Percentiles rank a stretch among this genome's conserved stretches.
phyloP scores from a whole-genome alignment of 2,888 invertebrate species.

The Acholoe squamosa region DNA sequence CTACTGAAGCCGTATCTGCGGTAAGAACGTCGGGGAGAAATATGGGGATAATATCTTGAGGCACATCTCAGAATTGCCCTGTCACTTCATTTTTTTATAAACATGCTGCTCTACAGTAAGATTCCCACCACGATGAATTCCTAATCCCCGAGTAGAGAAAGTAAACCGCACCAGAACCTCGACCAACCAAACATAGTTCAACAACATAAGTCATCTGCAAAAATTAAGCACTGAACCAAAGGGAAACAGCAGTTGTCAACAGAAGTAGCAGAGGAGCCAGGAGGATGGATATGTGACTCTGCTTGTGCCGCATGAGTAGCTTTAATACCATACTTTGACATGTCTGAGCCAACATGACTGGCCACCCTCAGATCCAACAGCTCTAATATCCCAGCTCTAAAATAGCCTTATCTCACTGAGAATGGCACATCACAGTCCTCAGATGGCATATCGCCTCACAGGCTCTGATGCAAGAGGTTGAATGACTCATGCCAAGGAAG shows the following conservation, averaged over 20 bases:
- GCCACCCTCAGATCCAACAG: not conserved
- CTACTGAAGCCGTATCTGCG: too few relatives aligned
- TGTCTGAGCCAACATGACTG: not conserved
- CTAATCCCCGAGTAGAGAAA: too few relatives aligned
- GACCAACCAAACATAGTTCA: too few relatives aligned
- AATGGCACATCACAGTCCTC: slow-evolving; percentile 11
- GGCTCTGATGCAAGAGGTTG: not conserved
- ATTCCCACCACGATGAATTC: too few relatives aligned
- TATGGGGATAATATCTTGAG: too few relatives aligned
- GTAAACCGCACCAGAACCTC: too few relatives aligned
- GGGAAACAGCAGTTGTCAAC: not conserved
- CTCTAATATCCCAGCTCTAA: not conserved
- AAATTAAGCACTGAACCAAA: not conserved
- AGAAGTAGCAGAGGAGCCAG: not conserved
- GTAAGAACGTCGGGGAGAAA: too few relatives aligned
- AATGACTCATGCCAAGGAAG: not conserved
- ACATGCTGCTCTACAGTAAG: too few relatives aligned
- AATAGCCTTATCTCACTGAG: not conserved
- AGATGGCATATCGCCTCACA: not conserved
- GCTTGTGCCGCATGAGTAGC: not conserved
- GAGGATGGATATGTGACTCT: not conserved
- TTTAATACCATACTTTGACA: not conserved
- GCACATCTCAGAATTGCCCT: too few relatives aligned
- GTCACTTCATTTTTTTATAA: too few relatives aligned
- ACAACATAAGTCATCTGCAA: too few relatives aligned